Percentiles rank a stretch among this genome's conserved stretches.
Evolutionary conservation across 2,113 vertebrate genomes (phyloP).

Genomic region (Monopterus albus): DNA sequence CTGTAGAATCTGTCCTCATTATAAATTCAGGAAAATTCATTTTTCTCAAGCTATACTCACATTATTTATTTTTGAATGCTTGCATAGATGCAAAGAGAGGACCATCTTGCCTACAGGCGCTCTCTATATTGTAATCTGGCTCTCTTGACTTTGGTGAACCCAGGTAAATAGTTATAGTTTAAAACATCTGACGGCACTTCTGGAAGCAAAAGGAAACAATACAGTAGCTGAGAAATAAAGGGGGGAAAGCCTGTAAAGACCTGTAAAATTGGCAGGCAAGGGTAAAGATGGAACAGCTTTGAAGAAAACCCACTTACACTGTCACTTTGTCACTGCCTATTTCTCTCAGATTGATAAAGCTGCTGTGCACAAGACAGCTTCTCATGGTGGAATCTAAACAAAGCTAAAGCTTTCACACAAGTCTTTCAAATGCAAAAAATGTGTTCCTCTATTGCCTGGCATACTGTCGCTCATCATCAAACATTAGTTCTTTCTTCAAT

Average conservation of each 20-base stretch:
- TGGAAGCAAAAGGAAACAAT: not conserved
- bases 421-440: constrained; percentile 13
- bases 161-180: not conserved
- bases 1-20: not conserved
- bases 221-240: not conserved
- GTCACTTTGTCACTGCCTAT: constrained; percentile 36
- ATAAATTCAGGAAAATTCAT: not conserved
- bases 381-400: constrained; percentile 28
- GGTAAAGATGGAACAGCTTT: not conserved
- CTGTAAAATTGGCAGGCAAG: not conserved
- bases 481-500: constrained; percentile 15
- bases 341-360: constrained; percentile 35
- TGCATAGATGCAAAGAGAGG: not conserved
- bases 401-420: not conserved
- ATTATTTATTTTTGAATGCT: not conserved
- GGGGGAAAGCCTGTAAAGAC: no score
- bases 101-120: not conserved
- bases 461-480: constrained; percentile 20
- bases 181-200: not conserved
- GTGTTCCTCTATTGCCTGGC: constrained; percentile 27
- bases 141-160: not conserved
- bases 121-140: not conserved
- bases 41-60: constrained; percentile 2
- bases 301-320: constrained; percentile 13
- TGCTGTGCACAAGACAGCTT: constrained; percentile 11